These are phyloP conservation scores for Trematomus bernacchii DNA, from an alignment of 2,797 vertebrate species.

Conservation along the genomic window DNA sequence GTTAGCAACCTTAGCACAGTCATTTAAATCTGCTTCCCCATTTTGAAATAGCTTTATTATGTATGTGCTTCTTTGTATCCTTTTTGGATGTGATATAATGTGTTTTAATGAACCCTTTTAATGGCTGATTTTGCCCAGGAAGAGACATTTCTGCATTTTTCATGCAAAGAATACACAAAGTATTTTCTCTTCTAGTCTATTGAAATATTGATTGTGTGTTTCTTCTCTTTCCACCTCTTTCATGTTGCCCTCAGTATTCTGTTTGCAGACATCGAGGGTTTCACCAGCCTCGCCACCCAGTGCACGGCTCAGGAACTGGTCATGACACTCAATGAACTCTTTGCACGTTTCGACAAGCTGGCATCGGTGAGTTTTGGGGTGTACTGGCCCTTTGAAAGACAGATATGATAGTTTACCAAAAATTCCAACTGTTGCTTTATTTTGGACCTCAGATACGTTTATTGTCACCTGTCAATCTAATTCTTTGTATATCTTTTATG, in stretches of 20 bases:
- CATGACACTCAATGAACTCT: conserved; percentile 98
- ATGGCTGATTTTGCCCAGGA: too few relatives aligned
- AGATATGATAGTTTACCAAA: not conserved
- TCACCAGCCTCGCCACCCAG: conserved; percentile 96
- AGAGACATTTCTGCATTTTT: too few relatives aligned
- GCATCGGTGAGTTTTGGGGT: conserved; percentile 88
- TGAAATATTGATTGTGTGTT: not conserved
- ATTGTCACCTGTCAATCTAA: not conserved
- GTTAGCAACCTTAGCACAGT: too few relatives aligned
- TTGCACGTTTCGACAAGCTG: conserved; percentile 96
- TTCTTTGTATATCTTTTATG: not conserved
- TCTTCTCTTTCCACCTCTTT: conserved; percentile 3
- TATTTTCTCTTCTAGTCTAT: too few relatives aligned
- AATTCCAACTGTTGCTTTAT: not conserved
- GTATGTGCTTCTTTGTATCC: not conserved
- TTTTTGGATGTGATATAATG: not conserved
- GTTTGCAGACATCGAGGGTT: conserved; percentile 97
- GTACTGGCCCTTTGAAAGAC: not conserved
- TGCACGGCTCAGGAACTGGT: conserved; percentile 98
- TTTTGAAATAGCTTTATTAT: not conserved
- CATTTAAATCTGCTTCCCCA: not conserved
- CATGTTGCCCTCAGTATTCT: conserved; percentile 86
- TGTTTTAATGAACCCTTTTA: not conserved
- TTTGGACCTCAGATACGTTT: not conserved
- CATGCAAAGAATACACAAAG: too few relatives aligned